These are phyloP conservation scores for Cavia porcellus DNA, from an alignment of 2,113 vertebrate species.

Conservation along the genomic window DNA sequence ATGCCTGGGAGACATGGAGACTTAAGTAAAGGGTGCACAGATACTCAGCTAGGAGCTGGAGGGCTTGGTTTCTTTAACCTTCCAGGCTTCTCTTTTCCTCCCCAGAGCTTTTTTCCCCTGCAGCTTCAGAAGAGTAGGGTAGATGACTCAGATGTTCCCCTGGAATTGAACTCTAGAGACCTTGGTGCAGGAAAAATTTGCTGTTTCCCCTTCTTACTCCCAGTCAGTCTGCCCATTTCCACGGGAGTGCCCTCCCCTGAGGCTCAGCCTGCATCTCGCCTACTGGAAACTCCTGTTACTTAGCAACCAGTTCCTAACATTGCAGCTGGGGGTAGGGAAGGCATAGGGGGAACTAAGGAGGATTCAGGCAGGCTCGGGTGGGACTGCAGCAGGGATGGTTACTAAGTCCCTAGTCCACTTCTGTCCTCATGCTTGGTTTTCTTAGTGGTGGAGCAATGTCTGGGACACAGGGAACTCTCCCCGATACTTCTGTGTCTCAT, in stretches of 20 bases:
- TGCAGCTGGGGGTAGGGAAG: not conserved
- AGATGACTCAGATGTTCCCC: slow-evolving; percentile 71
- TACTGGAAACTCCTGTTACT: slow-evolving; percentile 65
- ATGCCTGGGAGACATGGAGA: not conserved
- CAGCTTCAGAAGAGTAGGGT: not conserved
- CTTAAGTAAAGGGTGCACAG: not conserved
- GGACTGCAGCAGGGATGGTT: not conserved
- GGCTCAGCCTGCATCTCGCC: slow-evolving; percentile 10
- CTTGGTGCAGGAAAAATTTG: slow-evolving; percentile 24
- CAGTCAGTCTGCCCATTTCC: not conserved
- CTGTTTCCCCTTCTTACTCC: not conserved
- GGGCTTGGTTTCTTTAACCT: not conserved
- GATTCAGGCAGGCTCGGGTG: too few relatives aligned
- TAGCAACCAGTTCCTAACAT: slow-evolving; percentile 30
- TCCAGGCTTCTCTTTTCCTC: not conserved
- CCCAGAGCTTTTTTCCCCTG: slow-evolving; percentile 2
- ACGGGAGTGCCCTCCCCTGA: not conserved
- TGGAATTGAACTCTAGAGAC: slow-evolving; percentile 18
- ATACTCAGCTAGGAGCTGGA: not conserved
- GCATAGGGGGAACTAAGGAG: not conserved
- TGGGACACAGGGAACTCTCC: not conserved
- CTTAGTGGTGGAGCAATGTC: not conserved
- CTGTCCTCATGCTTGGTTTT: not conserved
- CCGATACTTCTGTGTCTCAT: too few relatives aligned
- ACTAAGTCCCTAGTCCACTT: not conserved